These are phyloP conservation scores for Pangasius sanitwongsei DNA, from an alignment of 2,797 vertebrate genomes.

Conservation along the genomic window DNA sequence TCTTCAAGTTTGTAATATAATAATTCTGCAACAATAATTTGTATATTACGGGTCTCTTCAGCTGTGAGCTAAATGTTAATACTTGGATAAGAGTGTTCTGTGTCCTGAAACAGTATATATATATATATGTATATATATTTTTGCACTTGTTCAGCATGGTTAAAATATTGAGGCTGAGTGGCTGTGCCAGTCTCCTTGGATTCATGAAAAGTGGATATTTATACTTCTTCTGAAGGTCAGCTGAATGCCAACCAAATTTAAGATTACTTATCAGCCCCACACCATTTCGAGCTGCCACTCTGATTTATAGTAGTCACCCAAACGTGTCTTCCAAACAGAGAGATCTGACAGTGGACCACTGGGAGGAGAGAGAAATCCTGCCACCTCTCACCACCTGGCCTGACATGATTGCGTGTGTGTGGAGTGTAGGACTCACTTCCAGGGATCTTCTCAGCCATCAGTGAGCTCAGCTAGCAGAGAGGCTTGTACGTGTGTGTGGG, in stretches of 20 bases:
- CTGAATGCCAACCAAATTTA: constrained; percentile 12
- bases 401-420: background rate
- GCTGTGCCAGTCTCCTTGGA: background rate
- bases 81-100: background rate
- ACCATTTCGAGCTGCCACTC: background rate
- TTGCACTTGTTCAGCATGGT: background rate
- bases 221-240: background rate
- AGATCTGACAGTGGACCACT: constrained; percentile 11
- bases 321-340: constrained; percentile 1
- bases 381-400: constrained; percentile 34
- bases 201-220: background rate
- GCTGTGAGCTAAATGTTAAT: background rate
- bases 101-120: background rate
- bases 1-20: background rate
- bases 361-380: constrained; percentile 32
- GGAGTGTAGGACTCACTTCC: background rate
- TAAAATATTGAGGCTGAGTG: background rate
- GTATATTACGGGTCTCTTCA: background rate
- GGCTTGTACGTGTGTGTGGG: background rate
- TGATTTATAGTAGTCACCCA: constrained; percentile 10
- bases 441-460: background rate
- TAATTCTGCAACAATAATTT: background rate
- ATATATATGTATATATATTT: too few species aligned
- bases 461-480: background rate
- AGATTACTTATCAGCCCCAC: background rate